phyloP scores from a whole-genome alignment of 2,113 vertebrate genomes.

The Euleptes europaea region DNA sequence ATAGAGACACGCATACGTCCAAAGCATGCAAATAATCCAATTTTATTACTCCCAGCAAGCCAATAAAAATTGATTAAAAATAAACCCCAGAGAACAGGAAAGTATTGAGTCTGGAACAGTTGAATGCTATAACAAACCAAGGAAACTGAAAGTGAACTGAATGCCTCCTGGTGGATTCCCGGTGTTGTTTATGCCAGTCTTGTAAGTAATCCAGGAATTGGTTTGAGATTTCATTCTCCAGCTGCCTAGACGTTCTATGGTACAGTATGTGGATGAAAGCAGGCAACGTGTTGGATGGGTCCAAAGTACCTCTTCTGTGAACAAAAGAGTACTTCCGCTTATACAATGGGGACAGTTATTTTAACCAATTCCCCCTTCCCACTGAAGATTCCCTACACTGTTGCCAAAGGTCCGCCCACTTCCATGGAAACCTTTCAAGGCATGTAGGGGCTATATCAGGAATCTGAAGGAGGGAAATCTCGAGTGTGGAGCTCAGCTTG shows the following conservation, averaged over 20 bases:
- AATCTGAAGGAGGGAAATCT: too few relatives aligned
- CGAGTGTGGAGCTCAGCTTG: too few relatives aligned
- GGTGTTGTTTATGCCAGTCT: not conserved
- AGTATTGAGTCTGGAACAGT: constrained; percentile 7
- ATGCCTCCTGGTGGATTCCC: not conserved
- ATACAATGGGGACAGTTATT: too few relatives aligned
- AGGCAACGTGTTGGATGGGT: not conserved
- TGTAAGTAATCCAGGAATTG: not conserved
- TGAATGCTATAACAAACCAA: constrained; percentile 5
- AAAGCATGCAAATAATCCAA: not conserved
- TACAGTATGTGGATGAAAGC: too few relatives aligned
- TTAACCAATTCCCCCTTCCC: too few relatives aligned
- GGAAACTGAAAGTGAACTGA: not conserved
- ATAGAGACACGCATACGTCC: not conserved
- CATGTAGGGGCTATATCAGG: too few relatives aligned
- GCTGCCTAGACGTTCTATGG: not conserved
- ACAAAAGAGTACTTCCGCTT: too few relatives aligned
- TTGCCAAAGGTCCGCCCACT: too few relatives aligned
- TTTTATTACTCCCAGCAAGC: not conserved
- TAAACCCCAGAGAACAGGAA: constrained; percentile 43
- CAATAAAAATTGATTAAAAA: constrained; percentile 6
- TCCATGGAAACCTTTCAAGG: too few relatives aligned
- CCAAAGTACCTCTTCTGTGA: too few relatives aligned
- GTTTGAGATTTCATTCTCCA: not conserved
- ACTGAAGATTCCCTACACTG: too few relatives aligned